Evolutionary conservation across 1,140 invertebrate genomes (phyloP), one percentile per base, ranked within the genome.

Genomic region (Goniozus legneri): DNA sequence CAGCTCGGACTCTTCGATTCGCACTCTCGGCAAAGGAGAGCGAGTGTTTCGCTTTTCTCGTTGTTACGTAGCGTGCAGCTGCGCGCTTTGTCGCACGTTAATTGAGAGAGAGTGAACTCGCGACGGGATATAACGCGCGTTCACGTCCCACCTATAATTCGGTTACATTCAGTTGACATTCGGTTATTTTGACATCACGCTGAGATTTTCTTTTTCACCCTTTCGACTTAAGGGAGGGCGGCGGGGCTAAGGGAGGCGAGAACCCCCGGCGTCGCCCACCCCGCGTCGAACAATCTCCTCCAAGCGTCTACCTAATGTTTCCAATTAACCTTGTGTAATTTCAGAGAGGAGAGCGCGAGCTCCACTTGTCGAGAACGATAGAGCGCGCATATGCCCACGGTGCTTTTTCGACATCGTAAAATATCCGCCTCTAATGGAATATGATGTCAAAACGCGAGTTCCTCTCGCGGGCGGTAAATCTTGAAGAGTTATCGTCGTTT

Each of bases 401-500:
- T 34, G 44, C 46, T 35, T 58, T 44, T 55, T 55, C n/a, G 24
- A 34, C 36, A 52, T 69, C 66, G 58, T 70, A 70, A 69, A 66
- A 64, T 57, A 51, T 16, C 19, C 14, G 36, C 35, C 18, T 37
- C 62, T 73, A 72, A 74, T 73, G 69, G 69, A 72, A 73, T 71
- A 75, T 69, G 68, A 73, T 71, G 69, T 71, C 66, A 67, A 65
- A n/a, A n/a, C n/a, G 60, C 50, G 10, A 4, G 33, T 18, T n/a
- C n/a, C n/a, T 16, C n/a, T n/a, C 52, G 40, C 35, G 45, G 22
- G 54, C 44, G 60, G 60, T 75, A 75, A 75, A 75, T 76, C 73
- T 68, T 50, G 44, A 53, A 73, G 71, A 75, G 61, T 71, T 76
- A 75, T 73, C 64, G 64, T 42, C 62, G 48, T 62, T 74, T 73